These are phyloP conservation scores for Lithosia quadra DNA, from an alignment of 2,888 invertebrate genomes.

Conservation along the genomic window DNA sequence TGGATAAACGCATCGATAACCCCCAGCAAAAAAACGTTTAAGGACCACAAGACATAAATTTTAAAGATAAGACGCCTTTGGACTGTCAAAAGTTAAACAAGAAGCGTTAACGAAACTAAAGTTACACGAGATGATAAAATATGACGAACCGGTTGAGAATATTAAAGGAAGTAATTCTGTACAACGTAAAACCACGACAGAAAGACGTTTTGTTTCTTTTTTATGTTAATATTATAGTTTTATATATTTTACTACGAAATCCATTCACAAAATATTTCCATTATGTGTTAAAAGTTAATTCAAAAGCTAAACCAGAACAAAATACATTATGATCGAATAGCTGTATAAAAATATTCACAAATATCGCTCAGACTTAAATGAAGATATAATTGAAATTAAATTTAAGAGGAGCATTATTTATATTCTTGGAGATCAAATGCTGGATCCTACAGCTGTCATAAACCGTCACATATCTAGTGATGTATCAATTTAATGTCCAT, in stretches of 20 bases:
- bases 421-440: constrained; percentile 25
- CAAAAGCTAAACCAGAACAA: not conserved
- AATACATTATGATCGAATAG: not conserved
- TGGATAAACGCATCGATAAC: constrained; percentile 30
- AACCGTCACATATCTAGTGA: constrained; percentile 45
- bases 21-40: constrained; percentile 15
- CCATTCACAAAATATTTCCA: not conserved
- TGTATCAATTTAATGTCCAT: constrained; percentile 49
- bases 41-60: constrained; percentile 34
- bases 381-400: not conserved
- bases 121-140: constrained; percentile 9
- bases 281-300: not conserved
- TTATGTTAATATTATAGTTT: not conserved
- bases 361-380: not conserved
- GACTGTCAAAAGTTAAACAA: constrained; percentile 15
- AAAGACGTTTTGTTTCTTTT: not conserved
- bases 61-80: constrained; percentile 27
- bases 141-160: not conserved
- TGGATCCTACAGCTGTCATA: constrained; percentile 26
- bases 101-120: constrained; percentile 14
- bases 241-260: not conserved
- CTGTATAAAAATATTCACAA: not conserved
- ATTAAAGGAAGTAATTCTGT: constrained; percentile 4
- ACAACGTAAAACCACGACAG: not conserved
- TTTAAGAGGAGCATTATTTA: constrained; percentile 7